Evolutionary conservation across 2,113 vertebrate species (phyloP).

Genomic region (Pteruthius melanotis): DNA sequence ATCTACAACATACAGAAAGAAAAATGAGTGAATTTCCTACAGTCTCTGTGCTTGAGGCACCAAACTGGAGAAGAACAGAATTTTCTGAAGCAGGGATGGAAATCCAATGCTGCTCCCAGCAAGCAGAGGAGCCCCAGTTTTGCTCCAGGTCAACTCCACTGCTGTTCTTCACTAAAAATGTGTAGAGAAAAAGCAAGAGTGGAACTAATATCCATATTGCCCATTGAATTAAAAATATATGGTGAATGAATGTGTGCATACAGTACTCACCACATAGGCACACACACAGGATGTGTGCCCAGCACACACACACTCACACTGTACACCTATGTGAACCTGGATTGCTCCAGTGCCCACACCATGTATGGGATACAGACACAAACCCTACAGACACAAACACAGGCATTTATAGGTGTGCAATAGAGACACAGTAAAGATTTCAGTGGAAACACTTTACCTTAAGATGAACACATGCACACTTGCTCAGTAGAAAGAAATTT

Average conservation of each 20-base stretch:
- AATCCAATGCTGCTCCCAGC: background rate
- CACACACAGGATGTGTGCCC: background rate
- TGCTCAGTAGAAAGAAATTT: background rate
- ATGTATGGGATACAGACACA: conserved; percentile 17
- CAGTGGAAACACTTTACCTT: background rate
- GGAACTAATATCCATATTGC: conserved; percentile 8
- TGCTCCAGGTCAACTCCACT: background rate
- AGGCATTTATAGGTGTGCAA: conserved; percentile 36
- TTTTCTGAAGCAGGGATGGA: background rate
- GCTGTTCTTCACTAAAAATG: background rate
- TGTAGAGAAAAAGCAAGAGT: background rate
- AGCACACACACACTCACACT: background rate
- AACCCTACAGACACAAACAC: conserved; percentile 33
- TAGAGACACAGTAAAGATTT: background rate
- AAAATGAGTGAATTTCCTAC: background rate
- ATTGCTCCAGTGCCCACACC: conserved; percentile 66
- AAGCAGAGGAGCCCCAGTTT: background rate
- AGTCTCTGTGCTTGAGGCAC: background rate
- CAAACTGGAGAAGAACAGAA: background rate
- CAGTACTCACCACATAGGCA: background rate
- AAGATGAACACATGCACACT: background rate
- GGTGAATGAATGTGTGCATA: conserved; percentile 32
- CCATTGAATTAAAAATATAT: conserved; percentile 45
- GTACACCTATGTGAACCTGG: background rate
- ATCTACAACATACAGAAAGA: background rate